Evolutionary conservation across 2,888 invertebrate genomes (phyloP).

Genomic region (Cheilosia vulpina): DNA sequence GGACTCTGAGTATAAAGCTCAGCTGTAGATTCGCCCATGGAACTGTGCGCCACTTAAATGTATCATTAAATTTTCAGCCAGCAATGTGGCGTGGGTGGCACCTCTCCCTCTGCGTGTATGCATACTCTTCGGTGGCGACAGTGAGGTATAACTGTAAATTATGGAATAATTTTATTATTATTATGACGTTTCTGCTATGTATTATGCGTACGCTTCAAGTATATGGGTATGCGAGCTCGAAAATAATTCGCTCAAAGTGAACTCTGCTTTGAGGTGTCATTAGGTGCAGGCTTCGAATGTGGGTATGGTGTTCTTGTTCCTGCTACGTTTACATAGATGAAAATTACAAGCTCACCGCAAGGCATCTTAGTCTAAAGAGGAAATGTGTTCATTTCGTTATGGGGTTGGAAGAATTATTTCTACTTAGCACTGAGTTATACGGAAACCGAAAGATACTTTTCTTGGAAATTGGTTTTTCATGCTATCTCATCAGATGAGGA

Average conservation of each 20-base stretch:
- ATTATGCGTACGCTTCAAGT: background rate
- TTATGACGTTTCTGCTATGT: constrained; percentile 41
- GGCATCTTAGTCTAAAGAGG: constrained; percentile 42
- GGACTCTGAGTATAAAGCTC: constrained; percentile 12
- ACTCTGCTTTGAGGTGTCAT: constrained; percentile 53
- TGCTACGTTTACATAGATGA: constrained; percentile 23
- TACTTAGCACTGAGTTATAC: constrained; percentile 39
- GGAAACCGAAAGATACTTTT: constrained; percentile 5
- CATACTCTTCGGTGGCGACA: background rate
- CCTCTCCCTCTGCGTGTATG: too few species aligned
- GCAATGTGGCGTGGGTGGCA: constrained; percentile 3
- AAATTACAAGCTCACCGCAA: constrained; percentile 28
- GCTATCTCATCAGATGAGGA: constrained; percentile 15
- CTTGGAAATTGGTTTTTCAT: constrained; percentile 11
- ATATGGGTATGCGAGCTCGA: background rate
- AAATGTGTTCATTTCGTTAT: constrained; percentile 58
- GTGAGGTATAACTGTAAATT: constrained; percentile 40
- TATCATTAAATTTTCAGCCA: constrained; percentile 71
- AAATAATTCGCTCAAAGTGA: constrained; percentile 32
- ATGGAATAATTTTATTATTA: constrained; percentile 68
- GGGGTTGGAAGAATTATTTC: constrained; percentile 38
- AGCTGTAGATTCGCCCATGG: background rate
- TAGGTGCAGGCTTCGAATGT: constrained; percentile 50
- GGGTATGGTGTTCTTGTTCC: background rate
- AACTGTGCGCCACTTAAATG: constrained; percentile 56